phyloP scores from a whole-genome alignment of 2,888 invertebrate species.

The Nysson spinosus region DNA sequence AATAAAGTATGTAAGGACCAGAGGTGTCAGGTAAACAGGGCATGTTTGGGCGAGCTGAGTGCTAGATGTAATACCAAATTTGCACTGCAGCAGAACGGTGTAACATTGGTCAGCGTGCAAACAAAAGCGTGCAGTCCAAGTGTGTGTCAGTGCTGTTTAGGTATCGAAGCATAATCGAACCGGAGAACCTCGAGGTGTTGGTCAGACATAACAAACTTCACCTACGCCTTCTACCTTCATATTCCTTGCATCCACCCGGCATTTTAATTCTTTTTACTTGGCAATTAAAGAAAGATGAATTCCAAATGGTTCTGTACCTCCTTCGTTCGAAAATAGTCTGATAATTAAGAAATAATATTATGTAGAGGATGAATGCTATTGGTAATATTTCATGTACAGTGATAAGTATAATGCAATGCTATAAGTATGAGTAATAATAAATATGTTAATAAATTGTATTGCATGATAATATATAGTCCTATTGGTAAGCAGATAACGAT shows the following conservation, averaged over 20 bases:
- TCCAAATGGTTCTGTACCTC: no score
- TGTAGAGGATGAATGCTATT: no score
- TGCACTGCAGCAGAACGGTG: conserved; percentile 12
- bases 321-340: no score
- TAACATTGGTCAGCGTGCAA: conserved; percentile 31
- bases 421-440: no score
- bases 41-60: conserved; percentile 11
- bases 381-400: no score
- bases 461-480: no score
- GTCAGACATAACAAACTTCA: conserved; percentile 70
- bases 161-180: conserved; percentile 64
- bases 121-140: conserved; percentile 13
- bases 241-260: neutral
- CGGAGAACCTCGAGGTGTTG: conserved; percentile 61
- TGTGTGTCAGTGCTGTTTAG: conserved; percentile 60
- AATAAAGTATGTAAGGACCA: neutral
- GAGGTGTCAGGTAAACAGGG: conserved; percentile 34
- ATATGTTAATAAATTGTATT: no score
- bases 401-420: no score
- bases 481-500: no score
- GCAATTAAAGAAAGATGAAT: no score
- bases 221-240: conserved; percentile 17
- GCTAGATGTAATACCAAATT: conserved; percentile 31
- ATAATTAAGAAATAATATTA: no score
- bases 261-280: neutral